phyloP scores from a whole-genome alignment of 2,113 vertebrate species.

The Nycticorax nycticorax region DNA sequence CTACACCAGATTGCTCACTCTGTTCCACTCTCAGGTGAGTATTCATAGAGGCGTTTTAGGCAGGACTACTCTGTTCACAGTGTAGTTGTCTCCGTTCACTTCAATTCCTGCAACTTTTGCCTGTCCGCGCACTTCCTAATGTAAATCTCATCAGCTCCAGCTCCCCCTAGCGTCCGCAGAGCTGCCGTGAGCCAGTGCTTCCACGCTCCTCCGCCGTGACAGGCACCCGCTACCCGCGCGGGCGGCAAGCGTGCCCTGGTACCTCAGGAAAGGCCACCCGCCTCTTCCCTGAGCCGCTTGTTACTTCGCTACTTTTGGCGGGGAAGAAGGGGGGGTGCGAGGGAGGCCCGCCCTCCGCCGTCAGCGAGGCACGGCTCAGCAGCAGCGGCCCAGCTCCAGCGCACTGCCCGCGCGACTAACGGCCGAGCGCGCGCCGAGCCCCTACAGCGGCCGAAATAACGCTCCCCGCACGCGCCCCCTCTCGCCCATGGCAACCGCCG shows the following conservation, averaged over 20 bases:
- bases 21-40: background rate
- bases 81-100: rapidly evolving
- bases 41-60: rapidly evolving
- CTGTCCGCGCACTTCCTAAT: background rate
- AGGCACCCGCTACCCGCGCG: rapidly evolving
- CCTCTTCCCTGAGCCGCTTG: background rate
- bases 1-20: rapidly evolving
- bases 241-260: rapidly evolving
- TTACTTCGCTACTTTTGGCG: rapidly evolving
- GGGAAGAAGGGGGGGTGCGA: no score
- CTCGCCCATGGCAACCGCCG: background rate
- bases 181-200: rapidly evolving
- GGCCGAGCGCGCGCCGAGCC: rapidly evolving
- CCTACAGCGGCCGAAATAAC: background rate
- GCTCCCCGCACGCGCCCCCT: no score
- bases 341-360: background rate
- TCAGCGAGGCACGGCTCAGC: background rate
- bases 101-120: background rate
- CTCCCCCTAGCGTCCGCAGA: rapidly evolving
- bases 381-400: rapidly evolving
- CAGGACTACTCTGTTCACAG: no score
- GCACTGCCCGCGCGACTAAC: background rate
- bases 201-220: background rate
- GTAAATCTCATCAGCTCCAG: rapidly evolving
- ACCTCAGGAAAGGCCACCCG: no score